Conservation (phyloP, 2,888 invertebrate species). For the Diplolepis rosae region DNA sequence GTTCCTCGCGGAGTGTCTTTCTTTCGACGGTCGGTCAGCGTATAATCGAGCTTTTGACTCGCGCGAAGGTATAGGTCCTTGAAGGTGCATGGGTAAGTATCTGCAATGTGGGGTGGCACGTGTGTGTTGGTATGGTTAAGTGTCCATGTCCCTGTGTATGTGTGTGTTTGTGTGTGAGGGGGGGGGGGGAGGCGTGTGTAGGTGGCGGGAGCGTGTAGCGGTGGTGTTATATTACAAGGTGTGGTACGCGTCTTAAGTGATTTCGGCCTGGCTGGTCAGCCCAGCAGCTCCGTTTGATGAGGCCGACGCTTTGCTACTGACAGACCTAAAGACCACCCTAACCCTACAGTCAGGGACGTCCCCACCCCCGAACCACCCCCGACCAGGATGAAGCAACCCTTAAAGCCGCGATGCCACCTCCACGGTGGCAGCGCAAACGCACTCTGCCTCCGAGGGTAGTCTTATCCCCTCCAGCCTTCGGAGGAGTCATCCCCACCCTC, state of each 20-base stretch:
- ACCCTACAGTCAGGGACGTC: constrained; percentile 67
- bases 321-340: constrained; percentile 71
- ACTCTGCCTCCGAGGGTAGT: constrained; percentile 71
- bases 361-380: constrained; percentile 56
- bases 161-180: constrained; percentile 41
- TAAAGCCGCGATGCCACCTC: constrained; percentile 70
- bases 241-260: constrained; percentile 72
- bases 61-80: constrained; percentile 13
- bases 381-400: constrained; percentile 65
- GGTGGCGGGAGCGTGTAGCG: constrained; percentile 62
- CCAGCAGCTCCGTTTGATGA: constrained; percentile 73
- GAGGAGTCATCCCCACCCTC: constrained; percentile 58
- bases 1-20: constrained; percentile 28
- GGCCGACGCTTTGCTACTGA: constrained; percentile 74
- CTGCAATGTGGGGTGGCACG: constrained; percentile 2
- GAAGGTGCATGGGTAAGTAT: constrained; percentile 14
- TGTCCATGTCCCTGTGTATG: constrained; percentile 45
- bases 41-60: constrained; percentile 24
- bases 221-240: constrained; percentile 67
- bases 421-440: constrained; percentile 70
- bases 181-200: constrained; percentile 53
- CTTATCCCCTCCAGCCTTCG: constrained; percentile 70
- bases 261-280: constrained; percentile 70
- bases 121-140: constrained; percentile 39
- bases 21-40: constrained; percentile 30